Percentiles rank a stretch among this genome's conserved stretches.
phyloP scores from a whole-genome alignment of 1,140 invertebrate species.

The Vollenhovia emeryi region DNA sequence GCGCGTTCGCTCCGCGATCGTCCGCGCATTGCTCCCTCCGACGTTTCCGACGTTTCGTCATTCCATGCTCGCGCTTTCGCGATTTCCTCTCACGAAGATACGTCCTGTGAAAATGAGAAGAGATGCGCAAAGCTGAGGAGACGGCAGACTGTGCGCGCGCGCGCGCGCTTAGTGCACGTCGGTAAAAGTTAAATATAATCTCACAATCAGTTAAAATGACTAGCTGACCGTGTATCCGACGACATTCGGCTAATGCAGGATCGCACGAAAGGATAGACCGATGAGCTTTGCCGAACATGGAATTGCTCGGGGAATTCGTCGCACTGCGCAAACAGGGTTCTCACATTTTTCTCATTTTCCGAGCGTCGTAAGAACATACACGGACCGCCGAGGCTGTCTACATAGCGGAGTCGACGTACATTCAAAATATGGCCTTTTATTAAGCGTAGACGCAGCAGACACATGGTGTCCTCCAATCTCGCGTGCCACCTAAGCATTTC shows the following conservation, averaged over 20 bases:
- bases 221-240: constrained; percentile 17
- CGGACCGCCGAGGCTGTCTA: neutral
- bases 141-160: constrained; percentile 18
- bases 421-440: constrained; percentile 9
- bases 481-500: neutral
- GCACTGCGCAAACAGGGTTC: neutral
- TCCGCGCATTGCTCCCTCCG: neutral
- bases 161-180: constrained; percentile 17
- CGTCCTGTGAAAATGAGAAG: neutral
- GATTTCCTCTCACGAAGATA: neutral
- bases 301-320: constrained; percentile 38
- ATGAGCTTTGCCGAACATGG: neutral
- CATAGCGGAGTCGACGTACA: neutral
- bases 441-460: neutral
- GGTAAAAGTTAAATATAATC: constrained; percentile 82
- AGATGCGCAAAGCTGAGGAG: constrained; percentile 23
- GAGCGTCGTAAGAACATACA: neutral
- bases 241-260: neutral
- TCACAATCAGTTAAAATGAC: constrained; percentile 72
- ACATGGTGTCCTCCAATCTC: neutral
- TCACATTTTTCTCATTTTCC: constrained; percentile 26
- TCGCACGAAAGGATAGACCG: constrained; percentile 1
- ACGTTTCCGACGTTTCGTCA: constrained; percentile 9
- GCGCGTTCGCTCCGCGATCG: constrained; percentile 69
- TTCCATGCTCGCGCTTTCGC: neutral